These are phyloP conservation scores for Resseliella maxima DNA, from an alignment of 2,888 invertebrate species.

Conservation along the genomic window DNA sequence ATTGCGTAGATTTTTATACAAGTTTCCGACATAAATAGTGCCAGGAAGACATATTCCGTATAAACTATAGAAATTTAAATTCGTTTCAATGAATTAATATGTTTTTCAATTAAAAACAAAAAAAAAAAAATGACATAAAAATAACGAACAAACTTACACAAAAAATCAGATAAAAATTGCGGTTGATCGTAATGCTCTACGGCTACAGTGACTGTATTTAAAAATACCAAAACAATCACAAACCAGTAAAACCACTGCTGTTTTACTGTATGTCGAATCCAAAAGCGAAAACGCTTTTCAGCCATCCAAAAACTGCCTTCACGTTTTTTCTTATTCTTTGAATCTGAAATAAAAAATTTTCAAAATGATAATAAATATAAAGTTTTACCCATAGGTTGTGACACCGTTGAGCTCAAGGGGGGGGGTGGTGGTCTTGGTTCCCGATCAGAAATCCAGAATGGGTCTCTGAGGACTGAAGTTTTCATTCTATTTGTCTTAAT, in stretches of 20 bases:
- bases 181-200: constrained; percentile 98
- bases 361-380: background rate
- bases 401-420: too few species aligned
- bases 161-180: constrained; percentile 91
- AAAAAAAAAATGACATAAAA: background rate
- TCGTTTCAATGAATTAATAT: too few species aligned
- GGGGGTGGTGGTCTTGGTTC: too few species aligned
- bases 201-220: constrained; percentile 98
- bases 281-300: constrained; percentile 93
- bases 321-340: constrained; percentile 87
- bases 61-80: constrained; percentile 79
- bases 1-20: constrained; percentile 99
- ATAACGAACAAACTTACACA: constrained; percentile 80
- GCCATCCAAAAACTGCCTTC: constrained; percentile 77
- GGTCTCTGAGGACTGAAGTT: too few species aligned
- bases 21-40: constrained; percentile 99
- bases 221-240: constrained; percentile 98
- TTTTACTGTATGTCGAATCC: constrained; percentile 94
- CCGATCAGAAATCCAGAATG: too few species aligned
- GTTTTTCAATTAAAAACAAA: too few species aligned
- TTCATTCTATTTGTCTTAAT: too few species aligned
- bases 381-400: too few species aligned
- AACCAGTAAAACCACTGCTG: constrained; percentile 99
- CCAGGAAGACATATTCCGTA: constrained; percentile 97
- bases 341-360: constrained; percentile 76